Base-by-base conservation (phyloP, 2,888 invertebrate species). In the Steromphala cineraria region DNA sequence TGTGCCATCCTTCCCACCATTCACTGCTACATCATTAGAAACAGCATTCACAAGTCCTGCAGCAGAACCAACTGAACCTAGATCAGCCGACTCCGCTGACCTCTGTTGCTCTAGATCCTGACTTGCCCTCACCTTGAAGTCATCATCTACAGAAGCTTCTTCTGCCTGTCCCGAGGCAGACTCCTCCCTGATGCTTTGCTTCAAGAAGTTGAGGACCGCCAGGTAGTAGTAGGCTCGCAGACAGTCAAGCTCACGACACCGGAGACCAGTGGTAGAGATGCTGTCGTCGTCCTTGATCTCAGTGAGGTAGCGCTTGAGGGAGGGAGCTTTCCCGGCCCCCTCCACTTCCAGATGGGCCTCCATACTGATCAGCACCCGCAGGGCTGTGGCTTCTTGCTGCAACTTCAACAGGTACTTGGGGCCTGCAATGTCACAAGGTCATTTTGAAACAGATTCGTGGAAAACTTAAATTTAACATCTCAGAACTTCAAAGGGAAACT, bases 311-410 rank as follows among this genome's bases (percentile, higher is more conserved):
- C 89, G 87, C 80, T 89, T 89, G 31, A 89, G 85, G 1, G 89
- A 87, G 81, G 90, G 87, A 40, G 87, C 87, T 79, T 89, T 90
- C 31, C 89, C 87, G 2, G 89, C 86, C 8, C 89, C 88, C 53
- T 90, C 90, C 74, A 89, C 86, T 53, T 88, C 85, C 31, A 84
- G 84, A 67, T 87, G 86, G n/a, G 84, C 88, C 80, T 91, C 90
- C 87, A 91, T 89, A 67, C 87, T 89, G 75, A 91, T 89, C 74
- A 91, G 85, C 0, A 91, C 90, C 15, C 91, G 84, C 82, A 90
- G 86, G 7, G 92, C 92, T 13, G 90, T 90, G 67, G 90, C 89
- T 84, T 92, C 90, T 71, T 91, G 90, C 78, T 91, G 91, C 17
- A 92, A 85, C 79, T 91, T 90, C 77, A 90, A 79, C 28, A 91